A percentile compares a stretch with the other conserved stretches of the same genome.
These are phyloP conservation scores for Meloidogyne exigua DNA, from an alignment of 1,140 invertebrate genomes.

Conservation along the genomic window DNA sequence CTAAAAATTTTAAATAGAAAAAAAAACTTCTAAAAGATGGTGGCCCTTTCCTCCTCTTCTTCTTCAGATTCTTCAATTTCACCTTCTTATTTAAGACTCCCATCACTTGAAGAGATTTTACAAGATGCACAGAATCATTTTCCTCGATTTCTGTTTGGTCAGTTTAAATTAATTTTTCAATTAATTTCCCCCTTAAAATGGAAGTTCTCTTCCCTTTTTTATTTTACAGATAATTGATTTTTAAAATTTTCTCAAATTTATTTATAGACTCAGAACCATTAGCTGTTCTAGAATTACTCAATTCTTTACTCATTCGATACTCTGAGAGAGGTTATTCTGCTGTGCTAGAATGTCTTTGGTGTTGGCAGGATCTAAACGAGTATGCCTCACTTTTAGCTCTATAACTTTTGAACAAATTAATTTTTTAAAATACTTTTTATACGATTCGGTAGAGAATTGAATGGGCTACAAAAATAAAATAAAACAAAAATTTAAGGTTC, in stretches of 20 bases:
- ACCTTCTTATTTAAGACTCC: slow-evolving; percentile 6
- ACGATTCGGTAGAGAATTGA: neutral
- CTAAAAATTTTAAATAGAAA: neutral
- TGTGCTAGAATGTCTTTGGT: slow-evolving; percentile 35
- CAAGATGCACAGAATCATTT: slow-evolving; percentile 34
- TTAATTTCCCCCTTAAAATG: too few relatives aligned
- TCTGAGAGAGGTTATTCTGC: slow-evolving; percentile 35
- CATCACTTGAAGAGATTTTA: slow-evolving; percentile 25
- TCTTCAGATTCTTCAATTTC: neutral
- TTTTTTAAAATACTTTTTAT: neutral
- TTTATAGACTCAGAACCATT: slow-evolving; percentile 16
- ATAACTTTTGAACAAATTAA: neutral
- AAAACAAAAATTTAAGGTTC: neutral
- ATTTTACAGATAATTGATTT: neutral
- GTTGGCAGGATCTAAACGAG: slow-evolving; percentile 32
- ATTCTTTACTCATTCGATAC: slow-evolving; percentile 20
- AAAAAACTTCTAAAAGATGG: neutral
- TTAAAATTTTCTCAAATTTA: neutral
- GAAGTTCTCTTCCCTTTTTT: too few relatives aligned
- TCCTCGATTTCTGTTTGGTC: slow-evolving; percentile 35
- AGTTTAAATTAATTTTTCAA: slow-evolving; percentile 18
- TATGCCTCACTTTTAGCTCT: neutral
- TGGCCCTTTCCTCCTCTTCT: neutral
- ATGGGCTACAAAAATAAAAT: neutral
- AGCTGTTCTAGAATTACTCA: slow-evolving; percentile 23